Conservation (phyloP, 2,797 vertebrate genomes). For the Sebastiscus albofasciatus region DNA sequence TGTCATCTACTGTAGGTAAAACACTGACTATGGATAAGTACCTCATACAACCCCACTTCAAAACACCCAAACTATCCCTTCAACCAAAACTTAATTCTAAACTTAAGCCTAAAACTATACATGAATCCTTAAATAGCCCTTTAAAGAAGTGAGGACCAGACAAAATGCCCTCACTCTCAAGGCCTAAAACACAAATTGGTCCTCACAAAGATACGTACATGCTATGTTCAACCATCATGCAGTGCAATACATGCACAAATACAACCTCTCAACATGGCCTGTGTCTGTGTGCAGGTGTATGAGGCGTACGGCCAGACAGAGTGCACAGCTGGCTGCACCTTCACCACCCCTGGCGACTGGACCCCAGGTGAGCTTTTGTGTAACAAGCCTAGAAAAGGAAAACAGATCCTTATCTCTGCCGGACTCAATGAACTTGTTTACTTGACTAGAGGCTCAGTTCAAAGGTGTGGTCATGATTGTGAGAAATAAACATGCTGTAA, state of each 20-base stretch:
- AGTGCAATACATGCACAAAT: not conserved
- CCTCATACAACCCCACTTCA: no score
- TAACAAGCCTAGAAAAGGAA: not conserved
- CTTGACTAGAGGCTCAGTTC: not conserved
- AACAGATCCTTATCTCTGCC: not conserved
- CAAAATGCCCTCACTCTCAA: not conserved
- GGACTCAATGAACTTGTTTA: not conserved
- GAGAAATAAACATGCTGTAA: not conserved
- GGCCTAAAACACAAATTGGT: not conserved
- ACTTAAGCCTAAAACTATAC: not conserved
- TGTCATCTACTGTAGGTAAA: no score
- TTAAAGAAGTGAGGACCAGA: not conserved
- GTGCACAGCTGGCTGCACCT: constrained; percentile 98
- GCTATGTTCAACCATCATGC: not conserved
- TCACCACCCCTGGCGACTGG: constrained; percentile 98
- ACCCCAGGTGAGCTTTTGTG: constrained; percentile 87
- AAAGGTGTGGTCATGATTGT: not conserved
- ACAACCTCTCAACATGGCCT: not conserved
- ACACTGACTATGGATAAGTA: no score
- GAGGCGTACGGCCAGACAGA: constrained; percentile 99
- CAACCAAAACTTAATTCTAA: not conserved
- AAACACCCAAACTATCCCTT: not conserved
- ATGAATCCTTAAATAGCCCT: not conserved
- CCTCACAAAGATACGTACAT: not conserved
- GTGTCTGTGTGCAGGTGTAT: constrained; percentile 84